These are phyloP conservation scores for Numenius arquata DNA, from an alignment of 2,113 vertebrate genomes.

Conservation along the genomic window DNA sequence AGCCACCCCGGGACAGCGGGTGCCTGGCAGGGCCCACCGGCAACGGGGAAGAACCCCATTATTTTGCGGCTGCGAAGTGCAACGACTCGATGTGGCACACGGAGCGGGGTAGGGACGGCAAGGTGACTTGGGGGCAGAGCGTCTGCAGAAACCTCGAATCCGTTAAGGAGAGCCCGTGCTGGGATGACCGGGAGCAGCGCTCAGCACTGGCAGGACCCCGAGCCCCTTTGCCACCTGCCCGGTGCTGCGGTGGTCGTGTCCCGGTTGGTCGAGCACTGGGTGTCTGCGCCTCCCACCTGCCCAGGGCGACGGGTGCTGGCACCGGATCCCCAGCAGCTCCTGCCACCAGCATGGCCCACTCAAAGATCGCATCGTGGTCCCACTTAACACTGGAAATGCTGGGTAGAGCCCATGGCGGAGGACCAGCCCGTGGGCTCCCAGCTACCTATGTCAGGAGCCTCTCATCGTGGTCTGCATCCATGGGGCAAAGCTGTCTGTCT, in stretches of 20 bases:
- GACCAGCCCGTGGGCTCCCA: neutral
- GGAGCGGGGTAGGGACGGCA: neutral
- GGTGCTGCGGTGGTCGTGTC: neutral
- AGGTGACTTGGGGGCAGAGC: neutral
- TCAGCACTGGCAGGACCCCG: neutral
- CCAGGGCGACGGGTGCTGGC: neutral
- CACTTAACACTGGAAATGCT: rapidly evolving
- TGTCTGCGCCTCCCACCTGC: neutral
- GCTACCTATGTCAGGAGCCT: neutral
- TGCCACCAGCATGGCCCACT: rapidly evolving
- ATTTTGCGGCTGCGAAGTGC: neutral
- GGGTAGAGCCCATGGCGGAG: neutral
- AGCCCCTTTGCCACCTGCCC: neutral
- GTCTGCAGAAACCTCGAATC: neutral
- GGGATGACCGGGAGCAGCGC: neutral
- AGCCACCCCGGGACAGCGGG: neutral
- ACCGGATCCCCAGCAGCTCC: neutral
- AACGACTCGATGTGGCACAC: too few species aligned
- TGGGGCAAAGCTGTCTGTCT: neutral
- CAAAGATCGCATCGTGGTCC: neutral
- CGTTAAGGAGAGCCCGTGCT: neutral
- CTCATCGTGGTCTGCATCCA: neutral
- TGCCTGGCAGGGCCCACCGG: neutral
- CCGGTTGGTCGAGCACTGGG: rapidly evolving
- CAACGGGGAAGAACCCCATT: too few species aligned